Conservation (phyloP, 2,888 invertebrate species). For the Syrphus vitripennis region DNA sequence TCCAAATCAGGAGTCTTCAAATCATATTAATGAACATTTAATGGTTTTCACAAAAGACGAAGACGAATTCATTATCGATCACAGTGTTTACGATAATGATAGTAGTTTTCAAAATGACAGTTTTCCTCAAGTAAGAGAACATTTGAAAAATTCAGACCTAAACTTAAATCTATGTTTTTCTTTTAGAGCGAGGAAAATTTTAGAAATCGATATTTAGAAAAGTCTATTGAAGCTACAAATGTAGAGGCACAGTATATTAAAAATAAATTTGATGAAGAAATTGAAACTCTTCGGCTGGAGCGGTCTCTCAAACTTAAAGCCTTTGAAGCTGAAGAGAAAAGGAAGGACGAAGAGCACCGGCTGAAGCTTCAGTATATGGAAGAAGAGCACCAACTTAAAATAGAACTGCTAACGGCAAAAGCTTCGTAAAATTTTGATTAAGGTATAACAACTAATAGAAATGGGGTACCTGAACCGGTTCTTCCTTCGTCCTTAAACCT, state of each 20-base stretch:
- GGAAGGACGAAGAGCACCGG: neutral
- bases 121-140: neutral
- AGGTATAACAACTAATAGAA: no score
- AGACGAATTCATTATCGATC: neutral
- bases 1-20: neutral
- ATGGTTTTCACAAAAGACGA: neutral
- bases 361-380: neutral
- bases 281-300: neutral
- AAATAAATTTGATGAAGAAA: neutral
- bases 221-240: neutral
- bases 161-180: neutral
- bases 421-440: neutral
- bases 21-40: neutral
- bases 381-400: neutral
- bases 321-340: neutral
- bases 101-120: neutral
- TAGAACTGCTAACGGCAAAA: neutral
- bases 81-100: neutral
- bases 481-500: no score
- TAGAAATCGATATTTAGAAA: neutral
- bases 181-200: neutral
- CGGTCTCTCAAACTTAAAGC: neutral
- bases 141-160: no score
- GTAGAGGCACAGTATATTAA: neutral
- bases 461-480: no score